Conservation (phyloP, 2,888 invertebrate genomes). For the Trachelus tabidus region DNA sequence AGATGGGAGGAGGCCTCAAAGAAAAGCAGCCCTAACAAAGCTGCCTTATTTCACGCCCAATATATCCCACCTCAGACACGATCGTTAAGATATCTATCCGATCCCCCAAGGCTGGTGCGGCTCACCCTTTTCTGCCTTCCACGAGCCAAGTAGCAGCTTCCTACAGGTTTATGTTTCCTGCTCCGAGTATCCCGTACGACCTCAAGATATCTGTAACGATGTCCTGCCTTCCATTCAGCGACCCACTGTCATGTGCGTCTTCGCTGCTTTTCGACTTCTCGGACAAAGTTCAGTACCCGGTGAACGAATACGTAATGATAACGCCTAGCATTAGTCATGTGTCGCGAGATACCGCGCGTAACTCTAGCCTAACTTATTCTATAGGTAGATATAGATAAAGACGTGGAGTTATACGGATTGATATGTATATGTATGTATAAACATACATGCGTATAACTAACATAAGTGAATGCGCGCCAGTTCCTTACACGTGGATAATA, state of each 20-base stretch:
- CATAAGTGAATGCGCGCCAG: constrained; percentile 3
- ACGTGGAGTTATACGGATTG: not conserved
- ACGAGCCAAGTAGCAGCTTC: constrained; percentile 16
- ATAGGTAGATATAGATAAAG: not conserved
- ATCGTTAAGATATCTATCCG: constrained; percentile 61
- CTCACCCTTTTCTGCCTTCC: constrained; percentile 23
- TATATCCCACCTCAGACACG: constrained; percentile 55
- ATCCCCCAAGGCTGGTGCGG: constrained; percentile 22
- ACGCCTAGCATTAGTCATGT: not conserved
- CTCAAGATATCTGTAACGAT: not conserved
- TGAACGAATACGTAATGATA: not conserved
- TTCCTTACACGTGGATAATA: constrained; percentile 4
- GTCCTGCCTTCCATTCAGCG: not conserved
- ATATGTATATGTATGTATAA: not conserved
- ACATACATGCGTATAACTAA: not conserved
- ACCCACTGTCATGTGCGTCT: not conserved
- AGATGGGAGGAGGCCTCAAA: constrained; percentile 9
- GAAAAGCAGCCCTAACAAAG: constrained; percentile 46
- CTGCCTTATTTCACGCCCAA: constrained; percentile 58
- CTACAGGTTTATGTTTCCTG: constrained; percentile 12
- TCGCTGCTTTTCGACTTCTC: not conserved
- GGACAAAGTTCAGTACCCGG: not conserved
- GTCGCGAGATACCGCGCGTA: not conserved
- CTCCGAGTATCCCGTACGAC: constrained; percentile 5
- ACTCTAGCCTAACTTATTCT: not conserved